phyloP scores from a whole-genome alignment of 2,797 vertebrate species.

The Dicrostonyx torquatus region DNA sequence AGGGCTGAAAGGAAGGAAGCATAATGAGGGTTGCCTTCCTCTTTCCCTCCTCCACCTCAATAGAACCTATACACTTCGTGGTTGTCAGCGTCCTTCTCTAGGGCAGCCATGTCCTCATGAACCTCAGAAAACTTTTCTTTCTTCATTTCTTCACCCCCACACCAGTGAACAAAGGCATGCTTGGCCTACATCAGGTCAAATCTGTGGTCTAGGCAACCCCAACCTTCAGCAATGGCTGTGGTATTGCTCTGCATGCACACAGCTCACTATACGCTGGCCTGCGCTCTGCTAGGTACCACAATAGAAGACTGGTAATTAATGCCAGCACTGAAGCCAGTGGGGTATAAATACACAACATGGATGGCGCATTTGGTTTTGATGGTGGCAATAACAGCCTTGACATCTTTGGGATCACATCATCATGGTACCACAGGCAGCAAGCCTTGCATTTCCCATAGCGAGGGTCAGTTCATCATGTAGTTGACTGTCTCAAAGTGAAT shows the following conservation, averaged over 20 bases:
- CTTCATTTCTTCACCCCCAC: slow-evolving; percentile 92
- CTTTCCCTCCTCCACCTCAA: no score
- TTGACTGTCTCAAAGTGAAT: slow-evolving; percentile 88
- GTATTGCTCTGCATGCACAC: slow-evolving; percentile 93
- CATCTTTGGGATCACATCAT: slow-evolving; percentile 68
- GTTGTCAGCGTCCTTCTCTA: slow-evolving; percentile 90
- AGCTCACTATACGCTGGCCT: slow-evolving; percentile 81
- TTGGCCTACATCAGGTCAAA: slow-evolving; percentile 88
- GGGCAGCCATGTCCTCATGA: slow-evolving; percentile 91
- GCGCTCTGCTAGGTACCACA: slow-evolving; percentile 89
- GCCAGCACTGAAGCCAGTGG: slow-evolving; percentile 87
- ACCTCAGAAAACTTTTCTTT: slow-evolving; percentile 92
- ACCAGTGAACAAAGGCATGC: slow-evolving; percentile 83
- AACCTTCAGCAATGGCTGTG: slow-evolving; percentile 88
- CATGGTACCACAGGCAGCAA: slow-evolving; percentile 88
- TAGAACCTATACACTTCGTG: slow-evolving; percentile 30
- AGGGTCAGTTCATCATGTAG: slow-evolving; percentile 87
- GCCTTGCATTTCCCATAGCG: slow-evolving; percentile 82
- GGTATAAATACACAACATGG: slow-evolving; percentile 90
- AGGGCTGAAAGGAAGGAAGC: not conserved
- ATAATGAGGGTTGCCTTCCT: not conserved
- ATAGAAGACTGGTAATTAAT: slow-evolving; percentile 90
- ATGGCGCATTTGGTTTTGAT: slow-evolving; percentile 91
- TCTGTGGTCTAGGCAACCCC: slow-evolving; percentile 88
- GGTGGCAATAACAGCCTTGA: slow-evolving; percentile 87